Evolutionary conservation across 2,888 invertebrate species (phyloP).

Genomic region (Spisula solida): DNA sequence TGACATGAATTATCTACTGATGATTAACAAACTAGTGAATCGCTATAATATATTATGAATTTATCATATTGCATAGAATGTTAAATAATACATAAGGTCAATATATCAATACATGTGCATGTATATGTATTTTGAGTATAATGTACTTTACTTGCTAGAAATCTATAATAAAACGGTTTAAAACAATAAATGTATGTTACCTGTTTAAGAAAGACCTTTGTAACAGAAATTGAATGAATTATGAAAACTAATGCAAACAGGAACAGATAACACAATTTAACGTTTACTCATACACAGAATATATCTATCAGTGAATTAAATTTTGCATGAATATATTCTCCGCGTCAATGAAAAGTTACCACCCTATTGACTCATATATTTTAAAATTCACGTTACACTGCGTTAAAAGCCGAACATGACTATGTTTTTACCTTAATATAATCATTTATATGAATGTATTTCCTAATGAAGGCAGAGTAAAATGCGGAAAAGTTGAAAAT

Average conservation of each 20-base stretch:
- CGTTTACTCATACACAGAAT: too few relatives aligned
- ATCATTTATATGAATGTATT: too few relatives aligned
- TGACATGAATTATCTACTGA: neutral
- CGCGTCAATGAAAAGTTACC: too few relatives aligned
- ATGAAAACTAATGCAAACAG: neutral
- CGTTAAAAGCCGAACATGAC: too few relatives aligned
- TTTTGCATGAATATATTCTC: too few relatives aligned
- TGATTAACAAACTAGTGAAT: too few relatives aligned
- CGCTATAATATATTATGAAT: slow-evolving; percentile 8
- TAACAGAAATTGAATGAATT: slow-evolving; percentile 13
- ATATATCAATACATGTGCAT: neutral
- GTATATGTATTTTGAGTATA: neutral
- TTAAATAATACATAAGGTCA: neutral
- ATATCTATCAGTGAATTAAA: too few relatives aligned
- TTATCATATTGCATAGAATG: neutral
- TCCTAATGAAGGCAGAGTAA: too few relatives aligned
- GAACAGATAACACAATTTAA: neutral
- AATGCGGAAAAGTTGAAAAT: too few relatives aligned
- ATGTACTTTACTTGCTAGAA: neutral
- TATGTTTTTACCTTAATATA: too few relatives aligned
- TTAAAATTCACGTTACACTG: too few relatives aligned
- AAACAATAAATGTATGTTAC: neutral
- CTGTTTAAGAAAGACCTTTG: slow-evolving; percentile 24
- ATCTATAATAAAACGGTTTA: neutral
- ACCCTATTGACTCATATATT: too few relatives aligned